phyloP scores from a whole-genome alignment of 92 coral and sea anemone species.

The Galaxea fascicularis region DNA sequence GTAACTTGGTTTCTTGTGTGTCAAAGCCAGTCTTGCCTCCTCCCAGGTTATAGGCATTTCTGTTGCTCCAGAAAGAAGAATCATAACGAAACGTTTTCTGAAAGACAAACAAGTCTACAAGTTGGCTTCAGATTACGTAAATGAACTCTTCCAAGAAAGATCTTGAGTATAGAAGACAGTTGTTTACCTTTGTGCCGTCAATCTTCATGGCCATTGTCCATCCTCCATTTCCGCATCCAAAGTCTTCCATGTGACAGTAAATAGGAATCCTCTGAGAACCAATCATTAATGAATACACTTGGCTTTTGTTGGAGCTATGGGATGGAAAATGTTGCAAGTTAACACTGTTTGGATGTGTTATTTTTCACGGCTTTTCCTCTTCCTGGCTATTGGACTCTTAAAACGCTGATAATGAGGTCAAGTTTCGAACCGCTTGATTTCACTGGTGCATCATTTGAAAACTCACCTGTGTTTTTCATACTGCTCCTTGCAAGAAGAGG shows the following conservation, averaged over 20 bases:
- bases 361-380: not conserved
- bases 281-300: constrained; percentile 23
- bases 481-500: constrained; percentile 5
- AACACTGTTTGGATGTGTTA: not conserved
- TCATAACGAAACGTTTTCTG: constrained; percentile 40
- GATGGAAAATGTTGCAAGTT: not conserved
- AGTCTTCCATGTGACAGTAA: constrained; percentile 25
- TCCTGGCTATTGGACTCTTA: no score
- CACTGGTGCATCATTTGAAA: no score
- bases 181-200: constrained; percentile 21
- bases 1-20: constrained; percentile 37
- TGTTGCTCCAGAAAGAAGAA: constrained; percentile 36
- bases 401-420: no score
- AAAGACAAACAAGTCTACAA: no score
- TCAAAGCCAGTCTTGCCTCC: constrained; percentile 48
- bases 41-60: constrained; percentile 18
- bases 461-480: constrained; percentile 13
- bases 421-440: no score
- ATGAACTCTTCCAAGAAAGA: not conserved
- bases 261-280: constrained; percentile 29
- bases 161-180: not conserved
- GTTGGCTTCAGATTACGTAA: not conserved
- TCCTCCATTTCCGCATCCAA: constrained; percentile 17
- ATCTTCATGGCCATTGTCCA: constrained; percentile 21
- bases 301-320: not conserved